Conservation (phyloP, 2,797 vertebrate genomes). For the Syngnathus acus region DNA sequence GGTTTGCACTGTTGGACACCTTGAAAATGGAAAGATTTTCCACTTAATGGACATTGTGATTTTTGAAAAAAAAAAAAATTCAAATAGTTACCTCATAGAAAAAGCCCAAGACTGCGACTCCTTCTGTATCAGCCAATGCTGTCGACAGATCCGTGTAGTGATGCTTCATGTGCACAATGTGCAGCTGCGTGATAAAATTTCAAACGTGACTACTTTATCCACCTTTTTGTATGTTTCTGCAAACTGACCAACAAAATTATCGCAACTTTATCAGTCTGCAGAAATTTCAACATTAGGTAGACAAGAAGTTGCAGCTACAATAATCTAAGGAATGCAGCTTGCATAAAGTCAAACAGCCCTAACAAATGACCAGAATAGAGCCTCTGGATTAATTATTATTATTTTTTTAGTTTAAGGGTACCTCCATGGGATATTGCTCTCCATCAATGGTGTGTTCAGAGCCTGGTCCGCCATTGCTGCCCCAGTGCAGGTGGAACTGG, state of each 20-base stretch:
- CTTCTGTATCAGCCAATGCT: slow-evolving; percentile 49
- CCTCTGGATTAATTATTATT: no score
- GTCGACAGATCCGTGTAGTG: slow-evolving; percentile 25
- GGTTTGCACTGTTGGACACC: slow-evolving; percentile 53
- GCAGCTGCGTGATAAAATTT: slow-evolving; percentile 67
- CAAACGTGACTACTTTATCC: not conserved
- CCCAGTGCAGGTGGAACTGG: slow-evolving; percentile 91
- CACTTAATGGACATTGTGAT: not conserved
- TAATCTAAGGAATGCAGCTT: slow-evolving; percentile 1
- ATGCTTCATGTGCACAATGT: slow-evolving; percentile 82
- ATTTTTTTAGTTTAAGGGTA: slow-evolving; percentile 27
- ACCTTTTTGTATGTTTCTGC: not conserved
- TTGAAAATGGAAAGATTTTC: slow-evolving; percentile 25
- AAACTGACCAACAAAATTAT: not conserved
- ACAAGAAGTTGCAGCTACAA: not conserved
- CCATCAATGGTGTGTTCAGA: slow-evolving; percentile 88
- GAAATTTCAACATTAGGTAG: not conserved
- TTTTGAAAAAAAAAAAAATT: not conserved
- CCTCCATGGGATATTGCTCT: slow-evolving; percentile 87
- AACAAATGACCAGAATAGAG: not conserved
- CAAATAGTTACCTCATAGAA: slow-evolving; percentile 73
- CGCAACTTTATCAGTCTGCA: not conserved
- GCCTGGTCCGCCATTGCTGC: slow-evolving; percentile 55
- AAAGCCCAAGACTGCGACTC: slow-evolving; percentile 83
- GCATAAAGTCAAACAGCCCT: not conserved